These are phyloP conservation scores for Cotesia congregata DNA, from an alignment of 2,888 invertebrate genomes.

Conservation along the genomic window DNA sequence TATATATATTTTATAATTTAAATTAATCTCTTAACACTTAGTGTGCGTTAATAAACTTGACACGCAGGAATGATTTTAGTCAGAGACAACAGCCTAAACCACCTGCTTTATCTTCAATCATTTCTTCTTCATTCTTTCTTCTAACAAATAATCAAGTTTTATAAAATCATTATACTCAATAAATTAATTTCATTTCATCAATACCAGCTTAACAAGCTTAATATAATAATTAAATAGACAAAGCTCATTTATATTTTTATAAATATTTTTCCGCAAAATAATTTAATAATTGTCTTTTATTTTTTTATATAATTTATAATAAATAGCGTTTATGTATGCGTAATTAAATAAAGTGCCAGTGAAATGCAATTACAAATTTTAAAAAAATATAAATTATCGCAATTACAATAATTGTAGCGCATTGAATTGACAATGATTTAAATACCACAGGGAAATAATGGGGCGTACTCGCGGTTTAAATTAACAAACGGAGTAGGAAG, in stretches of 20 bases:
- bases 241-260: background rate
- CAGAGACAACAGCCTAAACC: conserved; percentile 2
- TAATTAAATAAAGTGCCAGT: background rate
- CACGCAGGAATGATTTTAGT: conserved; percentile 20
- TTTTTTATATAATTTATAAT: background rate
- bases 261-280: background rate
- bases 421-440: conserved; percentile 1
- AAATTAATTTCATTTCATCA: background rate
- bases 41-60: conserved; percentile 1
- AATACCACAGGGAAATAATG: background rate
- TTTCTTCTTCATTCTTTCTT: conserved; percentile 6
- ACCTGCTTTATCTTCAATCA: background rate
- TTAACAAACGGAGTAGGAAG: background rate
- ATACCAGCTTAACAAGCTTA: background rate
- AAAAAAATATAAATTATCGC: background rate
- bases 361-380: background rate
- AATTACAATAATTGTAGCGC: background rate
- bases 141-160: background rate
- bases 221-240: background rate
- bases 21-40: conserved; percentile 11
- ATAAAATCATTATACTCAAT: background rate
- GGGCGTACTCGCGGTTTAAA: background rate
- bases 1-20: background rate
- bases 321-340: background rate
- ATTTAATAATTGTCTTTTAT: background rate